A percentile compares a stretch with the other conserved stretches of the same genome.
phyloP scores from a whole-genome alignment of 2,888 invertebrate genomes.

The Ophion ellenae region DNA sequence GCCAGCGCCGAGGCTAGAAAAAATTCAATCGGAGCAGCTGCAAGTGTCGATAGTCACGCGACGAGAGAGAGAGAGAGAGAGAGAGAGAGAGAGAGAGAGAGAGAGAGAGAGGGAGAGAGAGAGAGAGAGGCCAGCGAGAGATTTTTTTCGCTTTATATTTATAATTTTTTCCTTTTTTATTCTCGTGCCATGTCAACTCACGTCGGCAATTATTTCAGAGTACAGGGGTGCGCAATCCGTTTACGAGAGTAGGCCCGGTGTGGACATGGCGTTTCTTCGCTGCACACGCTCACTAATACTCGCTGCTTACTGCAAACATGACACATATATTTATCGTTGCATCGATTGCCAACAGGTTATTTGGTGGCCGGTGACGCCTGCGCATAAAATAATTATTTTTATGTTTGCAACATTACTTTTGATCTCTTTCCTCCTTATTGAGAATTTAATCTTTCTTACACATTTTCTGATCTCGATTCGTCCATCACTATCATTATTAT shows the following conservation, averaged over 20 bases:
- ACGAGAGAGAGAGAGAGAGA: neutral
- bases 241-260: neutral
- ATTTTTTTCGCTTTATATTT: slow-evolving; percentile 7
- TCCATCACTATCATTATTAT: too few species aligned
- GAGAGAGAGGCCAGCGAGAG: neutral
- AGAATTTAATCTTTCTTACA: too few species aligned
- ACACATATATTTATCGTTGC: neutral
- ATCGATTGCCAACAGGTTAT: slow-evolving; percentile 20
- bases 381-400: neutral
- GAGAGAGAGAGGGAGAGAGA: too few species aligned
- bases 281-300: neutral
- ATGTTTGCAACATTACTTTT: neutral
- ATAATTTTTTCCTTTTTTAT: neutral
- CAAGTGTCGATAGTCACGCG: slow-evolving; percentile 55
- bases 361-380: neutral
- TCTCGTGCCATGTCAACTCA: neutral
- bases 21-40: slow-evolving; percentile 53
- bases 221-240: neutral
- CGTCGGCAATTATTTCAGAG: slow-evolving; percentile 28
- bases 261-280: neutral
- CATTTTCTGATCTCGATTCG: too few species aligned
- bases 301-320: neutral
- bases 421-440: neutral
- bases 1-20: slow-evolving; percentile 50
- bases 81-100: neutral